phyloP scores from a whole-genome alignment of 2,797 vertebrate genomes.

The Pygocentrus nattereri region DNA sequence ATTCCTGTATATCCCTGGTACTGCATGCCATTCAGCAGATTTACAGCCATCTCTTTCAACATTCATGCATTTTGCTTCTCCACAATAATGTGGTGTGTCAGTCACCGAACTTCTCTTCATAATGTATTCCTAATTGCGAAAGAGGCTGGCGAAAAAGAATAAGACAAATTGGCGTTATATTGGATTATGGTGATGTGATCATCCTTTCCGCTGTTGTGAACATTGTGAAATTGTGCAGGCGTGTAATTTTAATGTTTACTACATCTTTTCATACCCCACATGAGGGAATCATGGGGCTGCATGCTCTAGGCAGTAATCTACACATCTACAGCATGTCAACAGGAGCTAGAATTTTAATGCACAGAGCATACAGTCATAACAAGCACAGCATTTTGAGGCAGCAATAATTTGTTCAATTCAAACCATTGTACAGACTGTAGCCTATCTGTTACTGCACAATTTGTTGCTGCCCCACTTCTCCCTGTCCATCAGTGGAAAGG shows the following conservation, averaged over 20 bases:
- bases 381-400: background rate
- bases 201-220: background rate
- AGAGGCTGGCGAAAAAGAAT: background rate
- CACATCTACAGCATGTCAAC: slow-evolving; percentile 1
- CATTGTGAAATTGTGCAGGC: slow-evolving; percentile 23
- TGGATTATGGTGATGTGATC: slow-evolving; percentile 6
- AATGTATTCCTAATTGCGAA: background rate
- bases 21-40: background rate
- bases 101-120: background rate
- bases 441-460: no score
- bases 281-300: background rate
- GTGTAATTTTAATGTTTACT: slow-evolving; percentile 11
- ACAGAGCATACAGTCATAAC: background rate
- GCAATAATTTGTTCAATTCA: background rate
- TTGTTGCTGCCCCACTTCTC: no score
- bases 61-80: no score
- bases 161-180: background rate
- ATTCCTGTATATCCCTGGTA: no score
- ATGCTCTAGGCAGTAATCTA: slow-evolving; percentile 11
- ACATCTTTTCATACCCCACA: background rate
- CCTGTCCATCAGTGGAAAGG: no score
- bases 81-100: background rate
- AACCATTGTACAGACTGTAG: no score
- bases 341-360: background rate
- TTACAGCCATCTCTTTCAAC: background rate